A percentile compares a stretch with the other conserved stretches of the same genome.
phyloP scores from a whole-genome alignment of 2,797 vertebrate species.

The Characodon lateralis region DNA sequence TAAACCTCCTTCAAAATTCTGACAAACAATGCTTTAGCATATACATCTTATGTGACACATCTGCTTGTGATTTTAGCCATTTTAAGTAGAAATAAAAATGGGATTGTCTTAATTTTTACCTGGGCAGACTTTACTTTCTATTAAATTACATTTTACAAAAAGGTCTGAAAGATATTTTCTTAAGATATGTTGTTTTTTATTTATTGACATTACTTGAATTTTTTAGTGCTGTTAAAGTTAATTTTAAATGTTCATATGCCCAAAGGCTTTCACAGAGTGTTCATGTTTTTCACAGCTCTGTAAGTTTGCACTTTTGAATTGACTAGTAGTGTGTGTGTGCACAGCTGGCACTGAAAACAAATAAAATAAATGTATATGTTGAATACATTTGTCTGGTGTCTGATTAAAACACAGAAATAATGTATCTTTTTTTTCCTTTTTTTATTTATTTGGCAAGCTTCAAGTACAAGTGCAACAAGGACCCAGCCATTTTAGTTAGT shows the following conservation, averaged over 20 bases:
- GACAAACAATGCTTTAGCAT: too few relatives aligned
- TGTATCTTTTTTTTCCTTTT: too few relatives aligned
- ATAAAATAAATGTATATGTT: background rate
- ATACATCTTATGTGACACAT: too few relatives aligned
- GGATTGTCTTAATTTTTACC: too few relatives aligned
- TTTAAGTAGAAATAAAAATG: too few relatives aligned
- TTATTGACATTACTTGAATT: background rate
- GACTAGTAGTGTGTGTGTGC: too few relatives aligned
- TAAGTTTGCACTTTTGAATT: too few relatives aligned
- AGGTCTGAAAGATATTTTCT: background rate
- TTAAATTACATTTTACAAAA: background rate
- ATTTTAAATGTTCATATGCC: background rate
- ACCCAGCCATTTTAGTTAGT: constrained; percentile 53
- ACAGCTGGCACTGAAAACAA: background rate
- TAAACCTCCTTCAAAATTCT: too few relatives aligned
- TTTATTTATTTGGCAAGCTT: constrained; percentile 47
- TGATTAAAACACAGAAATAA: background rate
- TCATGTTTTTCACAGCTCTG: too few relatives aligned
- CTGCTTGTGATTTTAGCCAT: too few relatives aligned
- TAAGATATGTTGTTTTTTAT: background rate
- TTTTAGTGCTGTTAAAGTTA: background rate
- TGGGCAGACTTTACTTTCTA: too few relatives aligned
- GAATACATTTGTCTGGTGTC: background rate
- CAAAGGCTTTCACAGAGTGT: background rate
- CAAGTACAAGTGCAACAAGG: background rate